Base-by-base conservation (phyloP, 2,797 vertebrate genomes). In the Basileuterus tristriatus region DNA sequence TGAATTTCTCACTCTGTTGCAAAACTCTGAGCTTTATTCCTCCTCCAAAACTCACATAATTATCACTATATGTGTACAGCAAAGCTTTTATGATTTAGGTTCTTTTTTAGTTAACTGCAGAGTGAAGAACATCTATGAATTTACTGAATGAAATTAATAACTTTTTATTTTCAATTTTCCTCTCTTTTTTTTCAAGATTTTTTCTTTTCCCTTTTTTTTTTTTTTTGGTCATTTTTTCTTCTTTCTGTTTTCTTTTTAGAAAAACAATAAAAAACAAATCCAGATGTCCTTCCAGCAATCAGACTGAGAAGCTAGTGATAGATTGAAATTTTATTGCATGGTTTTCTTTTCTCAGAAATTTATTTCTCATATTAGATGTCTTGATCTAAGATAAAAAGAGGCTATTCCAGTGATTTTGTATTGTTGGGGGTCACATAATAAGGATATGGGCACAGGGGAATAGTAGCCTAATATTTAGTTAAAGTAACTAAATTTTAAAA, bases 181-280 rank as follows among this genome's bases (percentile, higher is more conserved):
- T 7, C 29, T 10, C 11, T 12, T 50, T 15, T 37, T 37, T 0
- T 8, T 2, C 4, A 18, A 19, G 2, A 3, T 23, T 8, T 49
- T 34, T 46, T 22, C 0, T 29, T 18, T 30, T 6, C 5, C 23
- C 4, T 26, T 2, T 15, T 16, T 26, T 1, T 32, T 11, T 19
- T 30, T 30, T 52, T 55, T 12, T 12, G 11, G 15, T 8, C 2
- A 12, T 19, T 8, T 22, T 37, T 27, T 5, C 7, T 29, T 60
- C 23, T 8, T 26, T 39, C 3, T 30, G 8, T 5, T 6, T 71
- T 58, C 4, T 17, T 32, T 49, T 27, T 21, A 29, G 21, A 44
- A 47, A 39, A 72, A 41, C 4, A 29, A 24, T 3, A 24, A 19
- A 59, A 67, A 75, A 12, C 17, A 53, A 68, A 34, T 37, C 6